A percentile compares a stretch with the other conserved stretches of the same genome.
These are phyloP conservation scores for Metellina segmentata DNA, from an alignment of 2,888 invertebrate species.

Conservation along the genomic window DNA sequence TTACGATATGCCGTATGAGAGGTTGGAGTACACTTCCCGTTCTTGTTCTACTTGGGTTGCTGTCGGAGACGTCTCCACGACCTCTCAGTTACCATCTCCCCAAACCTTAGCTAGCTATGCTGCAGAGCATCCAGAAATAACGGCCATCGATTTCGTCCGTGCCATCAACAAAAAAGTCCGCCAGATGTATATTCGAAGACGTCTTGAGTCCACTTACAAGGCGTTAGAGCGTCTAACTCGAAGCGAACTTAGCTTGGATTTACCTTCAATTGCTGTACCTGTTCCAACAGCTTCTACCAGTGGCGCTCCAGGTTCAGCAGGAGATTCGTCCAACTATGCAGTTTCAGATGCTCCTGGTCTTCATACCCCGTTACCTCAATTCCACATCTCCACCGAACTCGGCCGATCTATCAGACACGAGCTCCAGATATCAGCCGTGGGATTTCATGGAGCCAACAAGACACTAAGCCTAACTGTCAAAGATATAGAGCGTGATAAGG, in stretches of 20 bases:
- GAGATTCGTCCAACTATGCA: constrained; percentile 46
- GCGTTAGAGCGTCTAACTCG: constrained; percentile 90
- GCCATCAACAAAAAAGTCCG: constrained; percentile 92
- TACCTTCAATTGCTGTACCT: constrained; percentile 73
- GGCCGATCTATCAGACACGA: constrained; percentile 72
- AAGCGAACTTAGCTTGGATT: constrained; percentile 87
- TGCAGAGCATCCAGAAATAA: constrained; percentile 82
- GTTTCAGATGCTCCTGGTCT: neutral
- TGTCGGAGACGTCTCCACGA: constrained; percentile 87
- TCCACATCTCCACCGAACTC: constrained; percentile 73
- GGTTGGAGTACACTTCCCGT: constrained; percentile 85
- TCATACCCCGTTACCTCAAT: constrained; percentile 76
- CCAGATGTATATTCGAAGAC: constrained; percentile 89
- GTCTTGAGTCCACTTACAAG: constrained; percentile 89
- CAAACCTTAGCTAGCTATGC: constrained; percentile 82
- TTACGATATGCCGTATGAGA: constrained; percentile 81
- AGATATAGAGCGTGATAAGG: constrained; percentile 90
- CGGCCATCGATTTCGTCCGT: constrained; percentile 86
- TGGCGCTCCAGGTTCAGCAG: constrained; percentile 14
- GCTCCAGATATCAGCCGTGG: constrained; percentile 75
- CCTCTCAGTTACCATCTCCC: constrained; percentile 91
- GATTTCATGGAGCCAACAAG: constrained; percentile 77
- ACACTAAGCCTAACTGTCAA: constrained; percentile 85
- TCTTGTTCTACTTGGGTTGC: constrained; percentile 94
- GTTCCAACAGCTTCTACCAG: constrained; percentile 58